Conservation (phyloP, 1,140 invertebrate genomes). For the Myzus persicae region DNA sequence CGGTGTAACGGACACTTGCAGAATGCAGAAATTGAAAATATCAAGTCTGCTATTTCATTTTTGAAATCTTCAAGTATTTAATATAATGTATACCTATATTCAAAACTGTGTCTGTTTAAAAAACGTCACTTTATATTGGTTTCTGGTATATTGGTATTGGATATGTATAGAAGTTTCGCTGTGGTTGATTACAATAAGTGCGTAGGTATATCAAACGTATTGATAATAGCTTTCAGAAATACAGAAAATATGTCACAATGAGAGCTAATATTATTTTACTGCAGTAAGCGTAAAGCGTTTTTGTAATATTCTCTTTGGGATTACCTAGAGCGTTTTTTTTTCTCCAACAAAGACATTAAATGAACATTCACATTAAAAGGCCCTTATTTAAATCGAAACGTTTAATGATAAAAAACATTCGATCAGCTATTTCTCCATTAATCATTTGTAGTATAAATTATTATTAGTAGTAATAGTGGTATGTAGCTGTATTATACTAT, state of each 20-base stretch:
- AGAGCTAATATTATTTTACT: neutral
- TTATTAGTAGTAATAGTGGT: neutral
- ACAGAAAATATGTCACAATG: neutral
- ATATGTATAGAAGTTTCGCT: neutral
- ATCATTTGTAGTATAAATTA: neutral
- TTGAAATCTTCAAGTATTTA: neutral
- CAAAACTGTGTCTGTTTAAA: neutral
- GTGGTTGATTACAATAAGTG: neutral
- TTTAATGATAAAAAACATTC: neutral
- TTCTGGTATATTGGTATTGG: too few relatives aligned
- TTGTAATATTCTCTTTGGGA: neutral
- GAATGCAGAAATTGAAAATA: neutral
- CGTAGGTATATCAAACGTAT: neutral
- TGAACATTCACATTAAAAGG: neutral
- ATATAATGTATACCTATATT: neutral
- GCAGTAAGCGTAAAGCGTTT: neutral
- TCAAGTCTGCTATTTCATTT: neutral
- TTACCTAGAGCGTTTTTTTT: neutral
- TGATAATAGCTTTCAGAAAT: neutral
- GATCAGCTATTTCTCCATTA: neutral
- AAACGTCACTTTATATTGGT: too few relatives aligned
- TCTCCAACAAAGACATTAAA: neutral
- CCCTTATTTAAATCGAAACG: neutral
- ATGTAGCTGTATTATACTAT: neutral
- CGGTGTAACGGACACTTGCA: neutral